phyloP scores from a whole-genome alignment of 1,140 invertebrate genomes.

The Anastatus disparis region DNA sequence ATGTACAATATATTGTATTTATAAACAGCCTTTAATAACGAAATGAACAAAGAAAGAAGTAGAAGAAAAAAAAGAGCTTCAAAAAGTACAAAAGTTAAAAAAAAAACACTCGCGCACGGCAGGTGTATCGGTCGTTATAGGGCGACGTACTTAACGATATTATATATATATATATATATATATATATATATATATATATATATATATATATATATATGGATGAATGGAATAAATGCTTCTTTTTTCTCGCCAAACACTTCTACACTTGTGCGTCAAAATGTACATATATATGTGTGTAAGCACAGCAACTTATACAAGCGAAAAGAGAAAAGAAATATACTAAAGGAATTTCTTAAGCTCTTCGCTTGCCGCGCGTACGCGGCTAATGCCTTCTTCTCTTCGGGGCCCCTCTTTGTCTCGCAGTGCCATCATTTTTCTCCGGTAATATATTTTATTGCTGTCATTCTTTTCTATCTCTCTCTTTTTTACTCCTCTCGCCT shows the following conservation, averaged over 20 bases:
- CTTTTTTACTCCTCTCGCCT: constrained; percentile 43
- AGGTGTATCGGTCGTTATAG: constrained; percentile 33
- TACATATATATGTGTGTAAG: too few relatives aligned
- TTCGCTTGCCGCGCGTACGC: not conserved
- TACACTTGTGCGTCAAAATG: too few relatives aligned
- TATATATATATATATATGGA: too few relatives aligned
- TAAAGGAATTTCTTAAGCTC: too few relatives aligned
- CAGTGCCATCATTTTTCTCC: constrained; percentile 63
- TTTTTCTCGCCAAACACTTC: too few relatives aligned
- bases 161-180: too few relatives aligned
- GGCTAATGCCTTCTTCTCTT: constrained; percentile 54
- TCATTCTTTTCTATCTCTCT: constrained; percentile 45
- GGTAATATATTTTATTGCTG: constrained; percentile 66
- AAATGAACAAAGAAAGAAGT: constrained; percentile 21
- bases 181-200: too few relatives aligned
- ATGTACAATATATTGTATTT: constrained; percentile 18
- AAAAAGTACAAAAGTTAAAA: constrained; percentile 35
- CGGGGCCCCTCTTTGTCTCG: constrained; percentile 57
- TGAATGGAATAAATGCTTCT: constrained; percentile 19
- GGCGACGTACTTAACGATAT: too few relatives aligned
- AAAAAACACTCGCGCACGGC: too few relatives aligned
- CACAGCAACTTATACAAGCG: too few relatives aligned
- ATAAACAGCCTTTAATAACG: constrained; percentile 36
- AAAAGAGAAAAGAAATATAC: not conserved
- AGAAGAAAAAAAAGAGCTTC: not conserved